Conservation (phyloP, 2,888 invertebrate genomes). For the Cephalotes varians region DNA sequence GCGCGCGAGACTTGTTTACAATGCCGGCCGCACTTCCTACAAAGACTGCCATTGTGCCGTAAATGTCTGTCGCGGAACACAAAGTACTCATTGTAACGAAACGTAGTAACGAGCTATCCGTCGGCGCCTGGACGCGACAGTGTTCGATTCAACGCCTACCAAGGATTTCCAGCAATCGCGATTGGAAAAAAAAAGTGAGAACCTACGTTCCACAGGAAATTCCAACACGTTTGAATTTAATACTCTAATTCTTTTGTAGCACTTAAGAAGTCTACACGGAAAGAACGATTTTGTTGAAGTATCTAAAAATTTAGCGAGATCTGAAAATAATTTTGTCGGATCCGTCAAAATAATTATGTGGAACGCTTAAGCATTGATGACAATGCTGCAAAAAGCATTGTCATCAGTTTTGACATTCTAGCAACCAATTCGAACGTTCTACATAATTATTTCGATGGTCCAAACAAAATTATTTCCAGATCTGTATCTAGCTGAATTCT, state of each 20-base stretch:
- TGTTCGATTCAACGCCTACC: background rate
- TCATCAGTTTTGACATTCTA: too few relatives aligned
- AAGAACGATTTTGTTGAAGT: too few relatives aligned
- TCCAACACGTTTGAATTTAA: background rate
- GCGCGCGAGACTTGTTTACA: slow-evolving; percentile 11
- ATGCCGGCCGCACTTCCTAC: background rate
- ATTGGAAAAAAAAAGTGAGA: background rate
- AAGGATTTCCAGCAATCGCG: background rate
- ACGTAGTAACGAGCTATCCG: slow-evolving; percentile 19
- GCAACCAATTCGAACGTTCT: too few relatives aligned
- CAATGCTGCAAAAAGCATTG: too few relatives aligned
- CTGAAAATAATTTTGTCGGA: too few relatives aligned
- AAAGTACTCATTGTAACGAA: slow-evolving; percentile 22
- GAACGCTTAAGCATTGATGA: too few relatives aligned
- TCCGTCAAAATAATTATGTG: too few relatives aligned
- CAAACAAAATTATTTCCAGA: too few relatives aligned
- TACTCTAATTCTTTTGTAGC: background rate
- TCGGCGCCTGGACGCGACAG: slow-evolving; percentile 10
- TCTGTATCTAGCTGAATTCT: too few relatives aligned
- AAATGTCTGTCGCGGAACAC: slow-evolving; percentile 18
- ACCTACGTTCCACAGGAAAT: background rate
- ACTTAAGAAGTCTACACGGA: background rate
- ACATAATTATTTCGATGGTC: too few relatives aligned
- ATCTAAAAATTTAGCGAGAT: too few relatives aligned
- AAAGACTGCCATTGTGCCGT: background rate